phyloP scores from a whole-genome alignment of 2,888 invertebrate species.

The Gandaritis pyraliata region DNA sequence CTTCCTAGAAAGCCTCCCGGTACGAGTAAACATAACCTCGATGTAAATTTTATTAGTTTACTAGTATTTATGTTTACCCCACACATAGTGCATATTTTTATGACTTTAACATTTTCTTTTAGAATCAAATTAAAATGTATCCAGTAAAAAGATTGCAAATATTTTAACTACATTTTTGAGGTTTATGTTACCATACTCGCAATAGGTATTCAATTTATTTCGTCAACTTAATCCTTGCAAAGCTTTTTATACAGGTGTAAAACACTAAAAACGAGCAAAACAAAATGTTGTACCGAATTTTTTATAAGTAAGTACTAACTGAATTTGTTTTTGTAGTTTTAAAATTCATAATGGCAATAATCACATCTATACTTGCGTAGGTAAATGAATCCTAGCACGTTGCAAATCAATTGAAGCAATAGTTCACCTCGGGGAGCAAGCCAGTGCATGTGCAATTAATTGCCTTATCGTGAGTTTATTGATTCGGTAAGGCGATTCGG shows the following conservation, averaged over 20 bases:
- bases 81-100: conserved; percentile 48
- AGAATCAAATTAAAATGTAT: no score
- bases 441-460: conserved; percentile 78
- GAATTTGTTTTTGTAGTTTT: background rate
- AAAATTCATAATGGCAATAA: background rate
- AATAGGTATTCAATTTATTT: no score
- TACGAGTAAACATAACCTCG: conserved; percentile 57
- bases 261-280: no score
- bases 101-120: no score
- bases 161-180: no score
- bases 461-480: conserved; percentile 81
- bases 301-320: no score
- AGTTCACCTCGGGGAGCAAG: conserved; percentile 61
- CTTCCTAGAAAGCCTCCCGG: conserved; percentile 70
- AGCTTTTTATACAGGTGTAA: no score
- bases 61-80: conserved; percentile 54
- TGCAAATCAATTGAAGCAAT: conserved; percentile 49
- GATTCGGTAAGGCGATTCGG: conserved; percentile 82
- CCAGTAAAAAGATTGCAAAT: no score
- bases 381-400: conserved; percentile 24
- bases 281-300: no score
- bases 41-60: conserved; percentile 52
- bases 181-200: no score
- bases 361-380: background rate
- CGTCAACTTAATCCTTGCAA: no score